Evolutionary conservation across 2,797 vertebrate species (phyloP).

Genomic region (Poeciliopsis turneri): DNA sequence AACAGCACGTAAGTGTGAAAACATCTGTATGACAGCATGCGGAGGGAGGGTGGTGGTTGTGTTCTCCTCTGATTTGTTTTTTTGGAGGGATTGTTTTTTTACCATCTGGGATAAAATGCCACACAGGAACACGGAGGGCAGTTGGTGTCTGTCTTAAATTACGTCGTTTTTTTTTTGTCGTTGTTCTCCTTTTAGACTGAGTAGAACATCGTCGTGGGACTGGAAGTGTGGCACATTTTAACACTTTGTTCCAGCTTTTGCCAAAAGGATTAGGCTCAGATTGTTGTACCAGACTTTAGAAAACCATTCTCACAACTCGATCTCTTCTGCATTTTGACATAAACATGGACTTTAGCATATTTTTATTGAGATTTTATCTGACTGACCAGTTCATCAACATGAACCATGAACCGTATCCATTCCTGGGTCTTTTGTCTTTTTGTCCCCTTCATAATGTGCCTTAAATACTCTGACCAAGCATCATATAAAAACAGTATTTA

Average conservation of each 20-base stretch:
- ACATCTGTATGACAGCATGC: conserved; percentile 59
- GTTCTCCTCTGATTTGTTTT: conserved; percentile 21
- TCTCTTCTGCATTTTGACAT: not conserved
- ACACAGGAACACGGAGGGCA: not conserved
- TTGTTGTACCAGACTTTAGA: not conserved
- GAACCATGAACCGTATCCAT: not conserved
- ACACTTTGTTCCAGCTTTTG: not conserved
- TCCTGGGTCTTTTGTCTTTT: not conserved
- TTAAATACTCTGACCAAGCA: not conserved
- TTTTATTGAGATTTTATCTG: not conserved
- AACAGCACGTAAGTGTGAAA: conserved; percentile 97
- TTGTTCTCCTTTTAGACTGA: not conserved
- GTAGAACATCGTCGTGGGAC: not conserved
- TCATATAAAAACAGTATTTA: not conserved
- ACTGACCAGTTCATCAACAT: not conserved
- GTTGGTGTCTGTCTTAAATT: not conserved
- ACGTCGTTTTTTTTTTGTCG: not conserved
- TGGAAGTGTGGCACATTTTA: not conserved
- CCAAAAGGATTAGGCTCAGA: not conserved
- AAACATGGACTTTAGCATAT: not conserved
- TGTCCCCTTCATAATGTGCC: not conserved
- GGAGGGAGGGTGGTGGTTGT: conserved; percentile 44
- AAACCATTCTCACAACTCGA: not conserved
- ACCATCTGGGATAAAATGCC: conserved; percentile 18
- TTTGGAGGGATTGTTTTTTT: not conserved